Base-by-base conservation (phyloP, 2,888 invertebrate species). In the Caenorhabditis zanzibari region DNA sequence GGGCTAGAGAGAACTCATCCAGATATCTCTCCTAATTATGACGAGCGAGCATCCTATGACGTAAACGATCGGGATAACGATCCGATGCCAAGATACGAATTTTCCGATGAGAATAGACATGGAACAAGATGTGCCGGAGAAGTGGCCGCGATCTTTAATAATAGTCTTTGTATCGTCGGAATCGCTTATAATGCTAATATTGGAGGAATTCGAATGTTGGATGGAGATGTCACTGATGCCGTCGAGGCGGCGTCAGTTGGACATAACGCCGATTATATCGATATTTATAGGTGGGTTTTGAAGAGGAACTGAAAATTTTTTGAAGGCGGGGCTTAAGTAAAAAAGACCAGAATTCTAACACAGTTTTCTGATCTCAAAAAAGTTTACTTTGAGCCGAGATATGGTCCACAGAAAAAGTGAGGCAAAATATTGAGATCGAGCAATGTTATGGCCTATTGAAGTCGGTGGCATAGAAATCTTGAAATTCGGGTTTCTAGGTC, bases 151-250 rank as follows among this genome's bases (percentile, higher is more conserved):
- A 96, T 96, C 35, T 97, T 96, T 71, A 97, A 98, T 93, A 99
- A 99, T 94, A 95, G 89, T 35, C 94, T 97, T 44, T 99, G 99
- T 93, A 96, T 97, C 56, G 96, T 98, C 9, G 99, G 98, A 24
- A 96, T 99, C 54, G 98, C 99, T 0, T 97, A 95, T 92, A 96
- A 96, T 69, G 97, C 98, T 63, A 96, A 95, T 91, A 97, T 99
- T 89, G 97, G 97, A 47, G 91, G 92, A 2, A 92, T 92, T 63
- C 87, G 92, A 32, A 92, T 92, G 92, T 79, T 92, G 59, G 92
- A 92, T 95, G 96, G 98, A 87, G 97, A 98, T 93, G 98, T 99
- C 74, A 99, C 98, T 0, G 99, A 99, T 93, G 97, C 97, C 0
- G 98, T 99, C 12, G 99, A 99, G 93, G 98, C 98, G 1, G 95